Base-by-base conservation (phyloP, 2,113 vertebrate genomes). In the Blennius ocellaris region DNA sequence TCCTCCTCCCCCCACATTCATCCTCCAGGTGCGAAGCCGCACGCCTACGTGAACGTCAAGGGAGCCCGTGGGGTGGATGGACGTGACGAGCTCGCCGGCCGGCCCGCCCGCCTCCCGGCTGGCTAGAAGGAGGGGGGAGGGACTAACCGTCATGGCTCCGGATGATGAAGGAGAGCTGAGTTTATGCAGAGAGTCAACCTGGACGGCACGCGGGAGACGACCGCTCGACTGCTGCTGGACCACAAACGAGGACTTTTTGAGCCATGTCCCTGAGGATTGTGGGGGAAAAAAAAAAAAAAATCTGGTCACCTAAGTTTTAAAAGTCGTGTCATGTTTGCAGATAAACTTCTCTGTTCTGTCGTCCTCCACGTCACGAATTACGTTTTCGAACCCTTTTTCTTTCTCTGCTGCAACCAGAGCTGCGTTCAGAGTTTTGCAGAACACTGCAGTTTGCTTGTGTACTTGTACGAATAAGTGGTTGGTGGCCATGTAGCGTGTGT, bases 211-310 rank as follows among this genome's bases (percentile, higher is more conserved):
- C 73, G 70, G 44, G 75, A 82, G 77, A 82, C 5, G 15, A 64
- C 83, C 17, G 30, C 80, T 76, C 69, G 76, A 61, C 78, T 81
- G 84, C 82, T 84, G 89, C 89, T 82, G 80, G 84, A 82, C 85
- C 70, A 82, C 82, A 85, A 85, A 69, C 11, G 65, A 87, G 61
- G 81, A 89, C 87, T 86, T 77, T 75, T 77, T 75, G 84, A 89
- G 87, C 86, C 80, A 81, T 88, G 87, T 87, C 73, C 67, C 69
- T 83, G 82, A 85, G 81, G 76, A 82, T 78, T 77, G 86, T 86
- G 78, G 83, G 69, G n/a, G n/a, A n/a, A n/a, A n/a, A n/a, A n/a
- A n/a, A n/a, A n/a, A n/a, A n/a, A n/a, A 78, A 81, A 71, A 70
- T 67, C 64, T 52, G 68, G 73, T 89, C 68, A 83, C 73, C 78